A percentile compares a stretch with the other conserved stretches of the same genome.
These are phyloP conservation scores for Hycleus phaleratus DNA, from an alignment of 1,140 invertebrate genomes.

Conservation along the genomic window DNA sequence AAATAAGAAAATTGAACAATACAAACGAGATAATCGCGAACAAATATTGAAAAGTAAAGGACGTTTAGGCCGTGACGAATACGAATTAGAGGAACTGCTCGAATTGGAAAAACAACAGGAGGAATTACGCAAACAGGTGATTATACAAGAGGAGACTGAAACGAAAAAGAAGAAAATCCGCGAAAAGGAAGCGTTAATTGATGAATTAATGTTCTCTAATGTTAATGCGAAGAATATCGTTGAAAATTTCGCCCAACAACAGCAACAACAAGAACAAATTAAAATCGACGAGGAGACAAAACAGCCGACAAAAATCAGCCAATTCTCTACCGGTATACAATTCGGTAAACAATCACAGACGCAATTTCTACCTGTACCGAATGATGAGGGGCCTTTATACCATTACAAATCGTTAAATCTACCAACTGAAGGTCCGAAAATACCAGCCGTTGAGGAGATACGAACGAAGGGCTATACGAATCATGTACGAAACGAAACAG, in stretches of 20 bases:
- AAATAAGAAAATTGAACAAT: constrained; percentile 87
- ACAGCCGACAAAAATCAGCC: constrained; percentile 45
- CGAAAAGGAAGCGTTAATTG: constrained; percentile 84
- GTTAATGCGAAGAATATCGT: constrained; percentile 82
- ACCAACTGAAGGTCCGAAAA: constrained; percentile 62
- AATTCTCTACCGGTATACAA: constrained; percentile 77
- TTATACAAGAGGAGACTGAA: constrained; percentile 57
- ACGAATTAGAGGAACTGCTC: constrained; percentile 81
- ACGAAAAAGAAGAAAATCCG: constrained; percentile 75
- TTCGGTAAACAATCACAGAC: constrained; percentile 53
- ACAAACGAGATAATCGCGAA: constrained; percentile 90
- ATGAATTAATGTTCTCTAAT: constrained; percentile 90
- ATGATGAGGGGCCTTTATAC: constrained; percentile 69
- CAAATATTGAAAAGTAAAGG: constrained; percentile 81
- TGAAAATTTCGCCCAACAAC: constrained; percentile 65
- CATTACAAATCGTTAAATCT: constrained; percentile 55
- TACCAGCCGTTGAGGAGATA: constrained; percentile 60
- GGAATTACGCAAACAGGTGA: constrained; percentile 55
- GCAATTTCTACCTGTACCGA: constrained; percentile 55
- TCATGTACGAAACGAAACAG: constrained; percentile 64
- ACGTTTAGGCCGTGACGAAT: constrained; percentile 60
- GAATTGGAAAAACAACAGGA: constrained; percentile 74
- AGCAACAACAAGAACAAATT: constrained; percentile 51
- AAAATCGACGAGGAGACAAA: constrained; percentile 42
- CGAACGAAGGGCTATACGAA: constrained; percentile 61